Evolutionary conservation across 1,140 invertebrate species (phyloP), one percentile per base, ranked within the genome.

Genomic region (Homalodisca vitripennis): DNA sequence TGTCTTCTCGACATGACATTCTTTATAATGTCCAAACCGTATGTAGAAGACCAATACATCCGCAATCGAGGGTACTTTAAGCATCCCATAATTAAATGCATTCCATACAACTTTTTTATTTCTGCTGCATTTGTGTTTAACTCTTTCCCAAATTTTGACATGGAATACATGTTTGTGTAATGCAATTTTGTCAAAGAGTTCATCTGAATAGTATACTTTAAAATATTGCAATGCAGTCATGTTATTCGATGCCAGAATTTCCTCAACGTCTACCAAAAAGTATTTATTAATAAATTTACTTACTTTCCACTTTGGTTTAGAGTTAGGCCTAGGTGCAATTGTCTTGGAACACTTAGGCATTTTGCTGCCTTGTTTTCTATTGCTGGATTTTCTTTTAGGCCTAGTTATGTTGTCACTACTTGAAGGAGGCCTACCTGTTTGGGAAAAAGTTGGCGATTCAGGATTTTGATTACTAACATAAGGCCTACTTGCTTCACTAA

Each of bases 101-200:
- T 62, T 41, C 70, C 66, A 69, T 68, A 66, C 51, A 73, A 51
- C 22, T 27, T 34, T 67, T 73, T 70, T 17, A 73, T 31, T 70
- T 73, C 70, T 27, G 65, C 2, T 46, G 66, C 34, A 67, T 64
- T 32, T 3, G 68, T 71, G 20, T 68, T 65, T 10, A 60, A 22
- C 26, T 70, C 10, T 22, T 68, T 70, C 24, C 24, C 24, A 29
- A 46, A 46, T 34, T 70, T 17, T 26, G 27, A 31, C n/a, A 70
- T 6, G 6, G 26, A 60, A 41, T 70, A 70, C 14, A 68, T 29
- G 46, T 68, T 67, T 46, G 68, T 32, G 34, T n/a, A 41, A 14
- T 20, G 60, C 63, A 6, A 48, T 66, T 47, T 24, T 14, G 1
- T 24, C 46, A 51, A 26, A 46, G 68, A 46, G 32, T 17, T 66